Base-by-base conservation (phyloP, 2,888 invertebrate genomes). In the Cylindroiulus punctatus region DNA sequence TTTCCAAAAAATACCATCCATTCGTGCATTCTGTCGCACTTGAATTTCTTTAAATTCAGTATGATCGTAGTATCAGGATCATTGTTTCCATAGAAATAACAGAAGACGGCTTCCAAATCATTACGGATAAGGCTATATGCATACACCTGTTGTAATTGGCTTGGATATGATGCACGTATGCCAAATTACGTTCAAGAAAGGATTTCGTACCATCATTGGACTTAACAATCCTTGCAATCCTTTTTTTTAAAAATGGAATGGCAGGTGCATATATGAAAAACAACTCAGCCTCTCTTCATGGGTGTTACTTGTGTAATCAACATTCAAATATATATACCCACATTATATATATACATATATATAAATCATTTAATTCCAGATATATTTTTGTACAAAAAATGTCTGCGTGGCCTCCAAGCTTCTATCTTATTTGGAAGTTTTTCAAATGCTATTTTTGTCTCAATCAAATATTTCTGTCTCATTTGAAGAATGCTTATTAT, bases 251-350 rank as follows among this genome's bases (percentile, higher is more conserved):
- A 14, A 30, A 30, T 26, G 4, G 30, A 4, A 76, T 76, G 10
- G 4, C 76, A 30, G 30, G 30, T 30, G 30, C 76, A 26, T 76
- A 76, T 76, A 26, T 76, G 76, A 76, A 76, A 76, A 26, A 26
- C 76, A 76, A 30, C 76, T 76, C 76, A 76, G 76, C 76, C 76
- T 76, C 76, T 76, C 30, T 76, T 76, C 76, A 76, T 76, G 76
- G 76, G 76, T 76, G 76, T 76, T 76, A 76, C 76, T 76, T 76
- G 76, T 76, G 76, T 76, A 76, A 76, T 76, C 76, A 76, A 76
- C 76, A 76, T 76, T 76, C 76, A 76, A 76, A 76, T 30, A 76
- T 76, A 76, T 76, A 76, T 76, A 76, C 52, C n/a, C 14, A 76
- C 10, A 65, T 22, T 65, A 65, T 65, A 76, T 30, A 52, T n/a